phyloP scores from a whole-genome alignment of 1,140 invertebrate species.

The Maniola jurtina region DNA sequence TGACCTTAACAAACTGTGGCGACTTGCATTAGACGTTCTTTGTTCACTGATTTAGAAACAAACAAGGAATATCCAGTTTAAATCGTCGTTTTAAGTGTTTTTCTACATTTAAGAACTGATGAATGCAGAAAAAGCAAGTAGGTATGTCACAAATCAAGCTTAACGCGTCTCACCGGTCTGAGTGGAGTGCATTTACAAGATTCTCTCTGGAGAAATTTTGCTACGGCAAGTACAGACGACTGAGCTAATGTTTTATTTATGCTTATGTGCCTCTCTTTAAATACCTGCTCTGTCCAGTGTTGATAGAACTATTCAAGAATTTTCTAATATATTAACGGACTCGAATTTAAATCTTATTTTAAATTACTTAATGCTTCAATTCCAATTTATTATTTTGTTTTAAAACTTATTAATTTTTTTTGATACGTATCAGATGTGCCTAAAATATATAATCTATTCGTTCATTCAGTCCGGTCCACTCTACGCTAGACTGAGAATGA shows the following conservation, averaged over 20 bases:
- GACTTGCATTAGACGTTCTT: background rate
- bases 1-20: conserved; percentile 29
- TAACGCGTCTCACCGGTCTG: conserved; percentile 31
- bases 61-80: background rate
- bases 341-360: too few species aligned
- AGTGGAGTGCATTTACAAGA: conserved; percentile 41
- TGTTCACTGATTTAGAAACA: background rate
- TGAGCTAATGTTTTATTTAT: conserved; percentile 61
- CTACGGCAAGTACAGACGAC: conserved; percentile 35
- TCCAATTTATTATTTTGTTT: too few species aligned
- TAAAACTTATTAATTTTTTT: too few species aligned
- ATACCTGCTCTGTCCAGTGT: background rate
- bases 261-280: conserved; percentile 19
- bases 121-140: background rate
- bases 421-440: too few species aligned
- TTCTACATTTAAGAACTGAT: background rate
- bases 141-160: conserved; percentile 21
- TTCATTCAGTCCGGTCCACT: too few species aligned
- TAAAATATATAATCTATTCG: too few species aligned
- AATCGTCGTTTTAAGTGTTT: background rate
- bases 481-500: too few species aligned
- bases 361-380: too few species aligned
- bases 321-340: background rate
- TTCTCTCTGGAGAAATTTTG: conserved; percentile 62
- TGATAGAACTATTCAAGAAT: background rate